A percentile compares a stretch with the other conserved stretches of the same genome.
These are phyloP conservation scores for Lagria hirta DNA, from an alignment of 2,888 invertebrate species.

Conservation along the genomic window DNA sequence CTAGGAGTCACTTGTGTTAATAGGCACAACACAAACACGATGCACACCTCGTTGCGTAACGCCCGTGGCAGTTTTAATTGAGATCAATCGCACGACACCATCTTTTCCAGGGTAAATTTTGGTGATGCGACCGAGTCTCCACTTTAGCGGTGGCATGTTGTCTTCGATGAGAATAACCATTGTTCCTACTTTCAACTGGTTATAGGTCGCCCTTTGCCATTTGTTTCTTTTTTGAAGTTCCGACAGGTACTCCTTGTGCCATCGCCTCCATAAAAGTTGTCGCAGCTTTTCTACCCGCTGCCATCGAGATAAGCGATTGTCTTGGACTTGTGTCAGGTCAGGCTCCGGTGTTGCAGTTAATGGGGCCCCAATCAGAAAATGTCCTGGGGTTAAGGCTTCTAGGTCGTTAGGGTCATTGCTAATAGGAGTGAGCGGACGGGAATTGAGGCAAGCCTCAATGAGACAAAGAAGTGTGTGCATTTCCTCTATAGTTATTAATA, in stretches of 20 bases:
- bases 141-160: too few species aligned
- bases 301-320: constrained; percentile 1
- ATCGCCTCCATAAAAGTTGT: constrained; percentile 3
- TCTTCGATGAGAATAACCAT: too few species aligned
- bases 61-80: too few species aligned
- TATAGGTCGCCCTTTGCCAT: too few species aligned
- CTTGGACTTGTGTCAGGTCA: background rate
- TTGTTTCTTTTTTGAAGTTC: too few species aligned
- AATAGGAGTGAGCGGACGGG: constrained; percentile 4
- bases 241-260: background rate
- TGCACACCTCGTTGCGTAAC: too few species aligned
- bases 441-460: constrained; percentile 9
- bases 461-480: background rate
- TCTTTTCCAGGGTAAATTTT: too few species aligned
- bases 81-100: too few species aligned
- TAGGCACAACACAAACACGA: too few species aligned
- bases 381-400: constrained; percentile 2
- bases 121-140: too few species aligned
- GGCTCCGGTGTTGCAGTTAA: background rate
- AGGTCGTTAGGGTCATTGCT: constrained; percentile 4
- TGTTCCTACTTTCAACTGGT: too few species aligned
- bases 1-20: too few species aligned
- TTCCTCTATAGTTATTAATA: constrained; percentile 4
- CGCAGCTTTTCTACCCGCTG: background rate
- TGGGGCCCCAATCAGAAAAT: constrained; percentile 4